phyloP scores from a whole-genome alignment of 2,888 invertebrate genomes.

The Cheilosia grossa region DNA sequence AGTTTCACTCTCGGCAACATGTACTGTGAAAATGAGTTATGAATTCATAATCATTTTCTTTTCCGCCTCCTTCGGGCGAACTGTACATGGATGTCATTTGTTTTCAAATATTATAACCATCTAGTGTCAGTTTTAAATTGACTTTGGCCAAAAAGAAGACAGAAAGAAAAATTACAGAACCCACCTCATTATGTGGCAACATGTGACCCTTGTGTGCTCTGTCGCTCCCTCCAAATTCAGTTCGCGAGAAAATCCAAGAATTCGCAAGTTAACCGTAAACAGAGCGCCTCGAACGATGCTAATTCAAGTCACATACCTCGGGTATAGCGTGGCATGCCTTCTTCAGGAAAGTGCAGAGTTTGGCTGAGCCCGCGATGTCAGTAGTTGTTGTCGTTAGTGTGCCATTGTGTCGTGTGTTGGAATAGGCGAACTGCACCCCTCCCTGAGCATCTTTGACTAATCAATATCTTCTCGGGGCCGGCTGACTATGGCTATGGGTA shows the following conservation, averaged over 20 bases:
- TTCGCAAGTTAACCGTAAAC: constrained; percentile 3
- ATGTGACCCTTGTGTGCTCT: constrained; percentile 67
- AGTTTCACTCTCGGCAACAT: constrained; percentile 60
- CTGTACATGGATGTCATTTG: constrained; percentile 59
- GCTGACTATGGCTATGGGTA: constrained; percentile 47
- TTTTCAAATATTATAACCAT: constrained; percentile 51
- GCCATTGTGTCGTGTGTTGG: constrained; percentile 66
- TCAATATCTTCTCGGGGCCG: constrained; percentile 62
- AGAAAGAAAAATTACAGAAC: constrained; percentile 61
- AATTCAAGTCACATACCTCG: constrained; percentile 73
- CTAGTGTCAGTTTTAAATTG: constrained; percentile 47
- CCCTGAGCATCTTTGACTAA: constrained; percentile 69
- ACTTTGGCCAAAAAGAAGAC: constrained; percentile 34
- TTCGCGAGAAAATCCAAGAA: constrained; percentile 42
- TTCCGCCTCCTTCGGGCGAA: not conserved
- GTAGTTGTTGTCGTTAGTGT: constrained; percentile 58
- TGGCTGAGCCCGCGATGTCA: constrained; percentile 26
- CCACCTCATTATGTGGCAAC: constrained; percentile 74
- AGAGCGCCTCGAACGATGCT: constrained; percentile 64
- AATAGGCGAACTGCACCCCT: constrained; percentile 27
- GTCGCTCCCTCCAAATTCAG: constrained; percentile 67
- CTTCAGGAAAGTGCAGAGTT: constrained; percentile 56
- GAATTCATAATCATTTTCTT: constrained; percentile 59
- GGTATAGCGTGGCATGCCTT: constrained; percentile 55
- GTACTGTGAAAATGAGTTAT: constrained; percentile 67